These are phyloP conservation scores for Dallia pectoralis DNA, from an alignment of 2,797 vertebrate species.

Conservation along the genomic window DNA sequence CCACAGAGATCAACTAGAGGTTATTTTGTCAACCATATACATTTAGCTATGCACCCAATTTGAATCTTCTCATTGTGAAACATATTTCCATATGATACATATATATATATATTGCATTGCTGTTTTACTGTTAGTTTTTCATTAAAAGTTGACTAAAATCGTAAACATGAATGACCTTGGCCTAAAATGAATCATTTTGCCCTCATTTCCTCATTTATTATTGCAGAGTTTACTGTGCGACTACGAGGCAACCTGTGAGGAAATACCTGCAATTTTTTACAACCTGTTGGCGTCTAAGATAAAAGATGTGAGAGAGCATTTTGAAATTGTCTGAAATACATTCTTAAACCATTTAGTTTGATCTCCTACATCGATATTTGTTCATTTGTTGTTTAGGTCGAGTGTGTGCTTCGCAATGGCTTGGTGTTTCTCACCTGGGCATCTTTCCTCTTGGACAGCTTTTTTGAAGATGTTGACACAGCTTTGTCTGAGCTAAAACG, in stretches of 20 bases:
- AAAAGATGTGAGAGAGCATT: slow-evolving; percentile 63
- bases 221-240: slow-evolving; percentile 73
- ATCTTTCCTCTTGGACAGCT: slow-evolving; percentile 76
- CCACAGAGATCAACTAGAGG: slow-evolving; percentile 71
- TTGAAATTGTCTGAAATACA: slow-evolving; percentile 21
- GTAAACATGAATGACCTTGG: neutral
- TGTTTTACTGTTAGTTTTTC: neutral
- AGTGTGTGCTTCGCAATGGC: slow-evolving; percentile 73
- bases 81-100: too few relatives aligned
- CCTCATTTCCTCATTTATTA: slow-evolving; percentile 42
- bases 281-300: slow-evolving; percentile 76
- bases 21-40: slow-evolving; percentile 41
- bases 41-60: too few relatives aligned
- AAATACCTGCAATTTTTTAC: slow-evolving; percentile 69
- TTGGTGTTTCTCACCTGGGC: slow-evolving; percentile 81
- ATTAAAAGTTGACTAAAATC: too few relatives aligned
- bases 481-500: slow-evolving; percentile 71
- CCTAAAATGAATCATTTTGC: neutral
- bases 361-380: neutral
- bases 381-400: slow-evolving; percentile 65
- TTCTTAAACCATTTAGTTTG: neutral
- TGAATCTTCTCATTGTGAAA: too few relatives aligned
- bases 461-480: slow-evolving; percentile 74
- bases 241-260: slow-evolving; percentile 72
- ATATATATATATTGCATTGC: too few relatives aligned